phyloP scores from a whole-genome alignment of 2,888 invertebrate species.

The Apodemia mormo region DNA sequence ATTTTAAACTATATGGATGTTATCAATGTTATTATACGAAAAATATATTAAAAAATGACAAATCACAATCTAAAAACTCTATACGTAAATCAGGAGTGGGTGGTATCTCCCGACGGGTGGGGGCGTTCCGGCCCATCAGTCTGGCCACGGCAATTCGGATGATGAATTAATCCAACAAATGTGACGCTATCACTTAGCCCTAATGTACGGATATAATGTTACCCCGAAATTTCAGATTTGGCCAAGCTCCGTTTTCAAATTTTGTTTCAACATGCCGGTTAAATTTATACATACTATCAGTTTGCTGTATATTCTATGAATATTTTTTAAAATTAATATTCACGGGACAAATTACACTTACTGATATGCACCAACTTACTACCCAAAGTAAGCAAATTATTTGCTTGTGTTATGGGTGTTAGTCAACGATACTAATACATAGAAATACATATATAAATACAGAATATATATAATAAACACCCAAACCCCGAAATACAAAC shows the following conservation, averaged over 20 bases:
- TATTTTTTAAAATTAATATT: no score
- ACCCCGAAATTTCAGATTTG: constrained; percentile 64
- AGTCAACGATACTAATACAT: no score
- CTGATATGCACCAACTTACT: no score
- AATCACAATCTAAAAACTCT: constrained; percentile 54
- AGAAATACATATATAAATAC: no score
- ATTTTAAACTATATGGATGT: not conserved
- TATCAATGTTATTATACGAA: not conserved
- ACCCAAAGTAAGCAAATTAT: no score
- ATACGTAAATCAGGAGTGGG: constrained; percentile 60
- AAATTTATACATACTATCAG: no score
- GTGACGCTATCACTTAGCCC: constrained; percentile 82
- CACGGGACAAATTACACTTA: no score
- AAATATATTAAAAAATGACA: constrained; percentile 15
- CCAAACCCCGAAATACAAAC: no score
- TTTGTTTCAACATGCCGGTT: not conserved
- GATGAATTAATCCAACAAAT: constrained; percentile 82
- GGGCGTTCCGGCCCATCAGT: constrained; percentile 76
- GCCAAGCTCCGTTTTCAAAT: constrained; percentile 26
- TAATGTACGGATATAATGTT: constrained; percentile 82
- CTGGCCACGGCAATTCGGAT: constrained; percentile 82
- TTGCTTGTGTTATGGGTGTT: no score
- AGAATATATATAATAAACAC: no score
- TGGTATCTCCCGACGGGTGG: constrained; percentile 42
- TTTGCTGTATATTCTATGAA: no score